phyloP scores from a whole-genome alignment of 2,888 invertebrate species.

The Callosobruchus maculatus region DNA sequence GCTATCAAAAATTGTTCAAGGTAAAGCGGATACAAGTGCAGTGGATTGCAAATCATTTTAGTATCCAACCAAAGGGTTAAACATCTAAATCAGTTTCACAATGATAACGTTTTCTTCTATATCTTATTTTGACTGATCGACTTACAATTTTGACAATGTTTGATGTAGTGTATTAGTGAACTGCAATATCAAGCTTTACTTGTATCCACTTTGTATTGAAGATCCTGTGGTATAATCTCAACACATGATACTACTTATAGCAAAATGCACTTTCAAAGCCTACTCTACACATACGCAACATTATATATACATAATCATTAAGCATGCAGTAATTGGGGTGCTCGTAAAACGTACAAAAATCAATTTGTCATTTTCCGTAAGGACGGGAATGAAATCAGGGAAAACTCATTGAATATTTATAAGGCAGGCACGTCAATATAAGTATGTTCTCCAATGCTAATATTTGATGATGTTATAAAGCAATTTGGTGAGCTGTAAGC shows the following conservation, averaged over 20 bases:
- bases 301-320: constrained; percentile 12
- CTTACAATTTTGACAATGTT: no score
- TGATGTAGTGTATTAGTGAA: no score
- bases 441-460: not conserved
- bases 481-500: not conserved
- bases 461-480: not conserved
- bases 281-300: constrained; percentile 3
- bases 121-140: no score
- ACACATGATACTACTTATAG: not conserved
- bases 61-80: no score
- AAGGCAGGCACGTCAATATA: not conserved
- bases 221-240: no score
- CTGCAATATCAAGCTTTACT: no score
- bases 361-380: constrained; percentile 20
- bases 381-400: constrained; percentile 15
- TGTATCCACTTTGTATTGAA: no score
- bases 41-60: no score
- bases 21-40: not conserved
- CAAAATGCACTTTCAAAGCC: not conserved
- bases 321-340: constrained; percentile 24
- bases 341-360: constrained; percentile 16
- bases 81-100: no score
- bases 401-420: not conserved
- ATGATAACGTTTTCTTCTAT: no score
- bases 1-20: not conserved